These are phyloP conservation scores for Melanotaenia parkinsoni DNA, from an alignment of 2,797 vertebrate genomes.

Conservation along the genomic window DNA sequence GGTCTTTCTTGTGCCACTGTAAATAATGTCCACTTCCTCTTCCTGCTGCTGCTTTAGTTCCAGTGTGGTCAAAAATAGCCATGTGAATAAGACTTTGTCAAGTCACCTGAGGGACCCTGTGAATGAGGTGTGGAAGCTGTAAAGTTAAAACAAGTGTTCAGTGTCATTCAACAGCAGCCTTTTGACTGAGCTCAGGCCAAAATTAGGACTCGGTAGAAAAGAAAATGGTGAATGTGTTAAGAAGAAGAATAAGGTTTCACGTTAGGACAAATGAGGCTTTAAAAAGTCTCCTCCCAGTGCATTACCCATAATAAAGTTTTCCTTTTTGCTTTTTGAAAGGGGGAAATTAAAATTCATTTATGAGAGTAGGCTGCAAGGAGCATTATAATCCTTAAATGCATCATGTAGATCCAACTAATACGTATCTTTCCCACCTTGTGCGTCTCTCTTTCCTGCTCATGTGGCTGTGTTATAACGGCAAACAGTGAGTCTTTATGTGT, in stretches of 20 bases:
- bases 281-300: conserved; percentile 12
- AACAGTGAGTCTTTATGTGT: conserved; percentile 78
- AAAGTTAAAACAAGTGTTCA: conserved; percentile 63
- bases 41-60: conserved; percentile 51
- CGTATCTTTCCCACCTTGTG: conserved; percentile 29
- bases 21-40: conserved; percentile 64
- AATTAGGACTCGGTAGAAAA: conserved; percentile 22
- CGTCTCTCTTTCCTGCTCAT: conserved; percentile 45
- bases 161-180: conserved; percentile 60
- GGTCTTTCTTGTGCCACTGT: conserved; percentile 46
- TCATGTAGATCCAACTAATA: conserved; percentile 23
- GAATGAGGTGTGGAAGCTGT: conserved; percentile 45
- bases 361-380: conserved; percentile 12
- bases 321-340: conserved; percentile 15
- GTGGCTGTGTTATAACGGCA: conserved; percentile 54
- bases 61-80: conserved; percentile 61
- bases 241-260: conserved; percentile 39
- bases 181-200: conserved; percentile 52
- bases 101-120: conserved; percentile 47
- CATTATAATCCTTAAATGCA: conserved; percentile 30
- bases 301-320: conserved; percentile 3
- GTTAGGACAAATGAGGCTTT: not conserved
- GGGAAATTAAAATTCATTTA: conserved; percentile 10
- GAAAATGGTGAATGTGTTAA: conserved; percentile 32
- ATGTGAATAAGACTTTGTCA: conserved; percentile 70